Evolutionary conservation across 1,140 invertebrate species (phyloP), one percentile per base, ranked within the genome.

Genomic region (Cherax quadricarinatus): DNA sequence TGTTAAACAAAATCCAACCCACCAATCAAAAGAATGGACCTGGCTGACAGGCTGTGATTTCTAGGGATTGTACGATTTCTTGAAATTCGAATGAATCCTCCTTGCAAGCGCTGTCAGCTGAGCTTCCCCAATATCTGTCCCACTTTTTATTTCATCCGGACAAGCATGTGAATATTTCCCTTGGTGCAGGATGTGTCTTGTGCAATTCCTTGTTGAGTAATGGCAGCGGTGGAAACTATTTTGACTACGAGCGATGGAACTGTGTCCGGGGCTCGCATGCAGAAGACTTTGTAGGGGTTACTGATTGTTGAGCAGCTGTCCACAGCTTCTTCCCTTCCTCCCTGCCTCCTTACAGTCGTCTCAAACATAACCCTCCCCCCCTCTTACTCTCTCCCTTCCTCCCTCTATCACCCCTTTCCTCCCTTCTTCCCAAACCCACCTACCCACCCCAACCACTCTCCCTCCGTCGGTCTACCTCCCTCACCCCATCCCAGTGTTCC

Each of bases 21-120:
- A 75, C 70, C 70, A 75, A 75, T 75, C 70, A 75, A 75, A 75
- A n/a, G 70, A 75, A 75, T 75, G 70, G 70, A 75, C 70, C n/a
- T 5, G 70, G 18, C 9, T 75, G 70, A 75, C 70, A n/a, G 6
- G 6, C 70, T 75, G 70, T 75, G 70, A 75, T 75, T 75, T 12
- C 70, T 6, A 30, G 12, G 70, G 24, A 75, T 75, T 75, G 9
- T 75, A 75, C n/a, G 70, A 75, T 75, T 75, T 30, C 70, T 30
- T 30, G 70, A n/a, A 75, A 75, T 75, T 21, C 18, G 70, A 24
- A 24, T 75, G 70, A 75, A 21, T 75, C 70, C 70, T 75, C 12
- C 70, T 75, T 75, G 70, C 24, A 4, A n/a, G 18, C 18, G 3
- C 70, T 30, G 70, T 75, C 70, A 30, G n/a, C 24, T n/a, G 12